phyloP scores from a whole-genome alignment of 2,113 vertebrate species.

The Labrus mixtus region DNA sequence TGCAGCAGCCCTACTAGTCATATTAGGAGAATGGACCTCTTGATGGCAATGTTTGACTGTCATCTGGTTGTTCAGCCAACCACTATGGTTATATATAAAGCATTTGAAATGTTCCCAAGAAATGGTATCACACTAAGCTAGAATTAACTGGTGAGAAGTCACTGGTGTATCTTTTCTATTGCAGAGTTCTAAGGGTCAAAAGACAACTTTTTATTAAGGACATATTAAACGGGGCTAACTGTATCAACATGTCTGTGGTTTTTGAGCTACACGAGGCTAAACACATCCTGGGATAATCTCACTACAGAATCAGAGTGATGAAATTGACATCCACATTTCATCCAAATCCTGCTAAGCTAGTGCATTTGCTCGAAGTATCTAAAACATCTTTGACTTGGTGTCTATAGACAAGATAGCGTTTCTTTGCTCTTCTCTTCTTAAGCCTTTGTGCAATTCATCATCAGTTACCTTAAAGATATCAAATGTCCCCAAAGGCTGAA shows the following conservation, averaged over 20 bases:
- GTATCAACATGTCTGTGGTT: not conserved
- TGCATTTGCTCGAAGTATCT: not conserved
- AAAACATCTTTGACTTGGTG: not conserved
- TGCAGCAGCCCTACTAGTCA: no score
- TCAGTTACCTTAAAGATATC: slow-evolving; percentile 12
- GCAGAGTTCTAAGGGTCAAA: no score
- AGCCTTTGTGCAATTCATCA: slow-evolving; percentile 1
- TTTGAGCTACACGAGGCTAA: not conserved
- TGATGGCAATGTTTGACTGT: no score
- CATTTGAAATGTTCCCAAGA: no score
- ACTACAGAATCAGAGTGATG: not conserved
- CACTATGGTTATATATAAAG: no score
- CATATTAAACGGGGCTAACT: not conserved
- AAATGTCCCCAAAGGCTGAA: slow-evolving; percentile 2
- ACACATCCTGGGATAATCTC: slow-evolving; percentile 1
- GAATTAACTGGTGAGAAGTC: no score
- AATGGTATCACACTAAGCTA: no score
- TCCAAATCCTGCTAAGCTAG: not conserved
- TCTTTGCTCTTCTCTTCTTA: not conserved
- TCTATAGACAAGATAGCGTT: not conserved
- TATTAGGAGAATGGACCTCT: no score
- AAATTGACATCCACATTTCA: not conserved
- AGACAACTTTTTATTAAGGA: not conserved
- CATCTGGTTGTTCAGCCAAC: no score
- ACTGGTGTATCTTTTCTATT: not conserved